phyloP scores from a whole-genome alignment of 2,113 vertebrate species.

The Heterotis niloticus region DNA sequence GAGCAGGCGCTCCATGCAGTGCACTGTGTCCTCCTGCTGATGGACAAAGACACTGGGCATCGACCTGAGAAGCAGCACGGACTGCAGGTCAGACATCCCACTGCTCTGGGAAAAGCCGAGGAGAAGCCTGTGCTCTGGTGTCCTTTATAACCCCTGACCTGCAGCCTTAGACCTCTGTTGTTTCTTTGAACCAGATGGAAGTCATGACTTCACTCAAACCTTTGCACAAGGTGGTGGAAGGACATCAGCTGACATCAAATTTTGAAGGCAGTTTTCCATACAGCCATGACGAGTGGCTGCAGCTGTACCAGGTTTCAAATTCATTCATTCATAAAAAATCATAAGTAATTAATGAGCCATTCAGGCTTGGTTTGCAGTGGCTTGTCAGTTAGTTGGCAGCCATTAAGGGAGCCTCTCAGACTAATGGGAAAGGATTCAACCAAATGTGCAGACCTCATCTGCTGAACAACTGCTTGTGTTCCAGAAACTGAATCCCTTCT shows the following conservation, averaged over 20 bases:
- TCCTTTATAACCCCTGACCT: neutral
- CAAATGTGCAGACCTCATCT: neutral
- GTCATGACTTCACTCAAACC: conserved; percentile 71
- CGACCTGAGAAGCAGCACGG: conserved; percentile 65
- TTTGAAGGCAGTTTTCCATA: conserved; percentile 76
- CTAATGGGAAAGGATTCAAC: neutral
- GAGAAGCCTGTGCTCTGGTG: neutral
- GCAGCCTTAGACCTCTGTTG: conserved; percentile 7
- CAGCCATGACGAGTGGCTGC: conserved; percentile 79
- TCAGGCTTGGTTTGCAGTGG: neutral
- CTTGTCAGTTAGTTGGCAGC: neutral
- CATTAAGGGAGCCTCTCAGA: neutral
- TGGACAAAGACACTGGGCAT: conserved; percentile 65
- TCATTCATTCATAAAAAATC: neutral
- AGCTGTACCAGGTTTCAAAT: conserved; percentile 79
- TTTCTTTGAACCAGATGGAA: conserved; percentile 66
- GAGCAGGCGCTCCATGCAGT: conserved; percentile 57
- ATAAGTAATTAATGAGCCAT: neutral
- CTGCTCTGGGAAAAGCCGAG: neutral
- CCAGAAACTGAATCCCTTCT: conserved; percentile 66
- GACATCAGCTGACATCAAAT: conserved; percentile 68
- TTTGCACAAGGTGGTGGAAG: conserved; percentile 73
- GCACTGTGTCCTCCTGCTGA: conserved; percentile 66
- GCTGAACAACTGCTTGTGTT: neutral
- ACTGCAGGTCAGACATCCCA: conserved; percentile 67